Conservation (phyloP, 2,113 vertebrate genomes). For the Conger conger region DNA sequence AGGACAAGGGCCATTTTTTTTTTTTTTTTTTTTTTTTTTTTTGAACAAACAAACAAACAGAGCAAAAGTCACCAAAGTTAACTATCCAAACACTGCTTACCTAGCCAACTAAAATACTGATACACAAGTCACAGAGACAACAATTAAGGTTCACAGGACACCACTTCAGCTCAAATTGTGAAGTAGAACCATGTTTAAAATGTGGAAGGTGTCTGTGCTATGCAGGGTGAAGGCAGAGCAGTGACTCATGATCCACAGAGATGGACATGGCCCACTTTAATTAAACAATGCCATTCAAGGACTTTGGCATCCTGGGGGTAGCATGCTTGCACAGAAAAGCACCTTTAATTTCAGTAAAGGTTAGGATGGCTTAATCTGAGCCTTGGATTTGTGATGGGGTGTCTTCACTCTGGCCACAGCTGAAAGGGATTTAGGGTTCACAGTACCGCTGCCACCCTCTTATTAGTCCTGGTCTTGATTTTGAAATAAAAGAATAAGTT, state of each 20-base stretch:
- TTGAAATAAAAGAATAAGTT: not conserved
- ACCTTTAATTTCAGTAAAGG: not conserved
- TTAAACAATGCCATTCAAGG: not conserved
- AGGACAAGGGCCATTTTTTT: too few relatives aligned
- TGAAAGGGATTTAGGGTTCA: not conserved
- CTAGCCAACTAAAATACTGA: too few relatives aligned
- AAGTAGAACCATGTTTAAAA: too few relatives aligned
- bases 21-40: too few relatives aligned
- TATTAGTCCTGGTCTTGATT: not conserved
- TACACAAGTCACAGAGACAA: too few relatives aligned
- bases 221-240: not conserved
- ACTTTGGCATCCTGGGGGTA: not conserved
- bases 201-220: not conserved
- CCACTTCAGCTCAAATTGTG: too few relatives aligned
- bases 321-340: not conserved
- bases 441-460: not conserved
- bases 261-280: not conserved
- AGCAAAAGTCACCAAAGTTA: too few relatives aligned
- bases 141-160: too few relatives aligned
- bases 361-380: not conserved
- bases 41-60: too few relatives aligned
- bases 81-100: too few relatives aligned
- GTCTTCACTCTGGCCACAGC: not conserved
- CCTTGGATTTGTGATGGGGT: not conserved
- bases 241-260: not conserved